Evolutionary conservation across 30 jellyfish, hydroid and myxozoan genomes (phyloP).

Genomic region (Aurelia sp.): DNA sequence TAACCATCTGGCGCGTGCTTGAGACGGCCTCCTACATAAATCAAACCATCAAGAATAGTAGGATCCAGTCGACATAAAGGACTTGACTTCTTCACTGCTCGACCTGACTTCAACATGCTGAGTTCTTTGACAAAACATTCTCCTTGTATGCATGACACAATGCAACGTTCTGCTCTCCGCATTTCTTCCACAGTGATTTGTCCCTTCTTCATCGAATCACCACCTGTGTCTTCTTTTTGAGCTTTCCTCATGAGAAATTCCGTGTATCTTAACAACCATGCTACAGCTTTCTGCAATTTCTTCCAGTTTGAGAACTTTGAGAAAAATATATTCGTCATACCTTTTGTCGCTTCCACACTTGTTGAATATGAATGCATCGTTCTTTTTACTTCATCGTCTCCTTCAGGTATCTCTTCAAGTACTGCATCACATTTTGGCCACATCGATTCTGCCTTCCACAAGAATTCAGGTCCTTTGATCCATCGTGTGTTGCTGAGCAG

Average conservation of each 20-base stretch:
- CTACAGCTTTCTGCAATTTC: conserved; percentile 18
- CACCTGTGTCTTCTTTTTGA: no score
- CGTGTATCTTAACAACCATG: background rate
- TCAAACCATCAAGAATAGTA: background rate
- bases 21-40: conserved; percentile 10
- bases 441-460: no score
- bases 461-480: conserved; percentile 5
- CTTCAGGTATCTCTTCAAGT: background rate
- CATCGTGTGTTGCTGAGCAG: conserved; percentile 12
- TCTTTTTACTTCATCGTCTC: conserved; percentile 22
- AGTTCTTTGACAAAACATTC: background rate
- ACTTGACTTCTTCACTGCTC: background rate
- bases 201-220: background rate
- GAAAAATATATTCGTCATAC: background rate
- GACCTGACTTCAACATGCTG: background rate
- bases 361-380: conserved; percentile 1
- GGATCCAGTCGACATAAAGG: conserved; percentile 3
- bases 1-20: background rate
- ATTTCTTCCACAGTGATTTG: no score
- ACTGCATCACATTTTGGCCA: no score
- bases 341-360: background rate
- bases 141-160: background rate
- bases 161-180: background rate
- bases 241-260: no score
- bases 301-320: background rate